A percentile compares a stretch with the other conserved stretches of the same genome.
Evolutionary conservation across 2,113 vertebrate species (phyloP).

Genomic region (Mystacornis crossleyi): DNA sequence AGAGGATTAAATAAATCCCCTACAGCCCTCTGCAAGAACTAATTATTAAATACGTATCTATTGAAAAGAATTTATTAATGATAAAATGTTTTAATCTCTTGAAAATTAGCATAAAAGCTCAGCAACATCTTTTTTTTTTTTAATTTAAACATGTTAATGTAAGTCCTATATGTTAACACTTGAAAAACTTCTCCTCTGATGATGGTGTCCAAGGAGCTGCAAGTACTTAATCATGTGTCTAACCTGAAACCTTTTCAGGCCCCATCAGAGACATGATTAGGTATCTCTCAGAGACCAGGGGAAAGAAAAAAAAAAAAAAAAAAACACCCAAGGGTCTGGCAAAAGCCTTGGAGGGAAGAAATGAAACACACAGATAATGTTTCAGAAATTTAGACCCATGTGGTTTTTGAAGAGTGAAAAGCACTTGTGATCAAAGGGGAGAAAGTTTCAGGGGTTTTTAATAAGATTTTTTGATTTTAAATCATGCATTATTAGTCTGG

Average conservation of each 20-base stretch:
- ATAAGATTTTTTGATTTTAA: neutral
- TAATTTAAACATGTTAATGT: neutral
- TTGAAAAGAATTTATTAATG: neutral
- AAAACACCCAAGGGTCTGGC: neutral
- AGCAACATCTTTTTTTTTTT: neutral
- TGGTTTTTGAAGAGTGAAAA: constrained; percentile 15
- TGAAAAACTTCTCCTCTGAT: neutral
- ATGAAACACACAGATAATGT: neutral
- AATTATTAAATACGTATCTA: neutral
- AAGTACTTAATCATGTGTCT: neutral
- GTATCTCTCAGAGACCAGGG: neutral
- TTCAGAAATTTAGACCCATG: constrained; percentile 29
- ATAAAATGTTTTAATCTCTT: neutral
- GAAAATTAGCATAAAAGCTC: neutral
- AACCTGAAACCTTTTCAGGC: neutral
- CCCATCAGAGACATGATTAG: neutral
- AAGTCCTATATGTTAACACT: neutral
- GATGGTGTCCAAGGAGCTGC: neutral
- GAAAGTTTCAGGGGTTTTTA: neutral
- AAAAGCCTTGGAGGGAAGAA: neutral
- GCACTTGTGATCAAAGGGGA: neutral
- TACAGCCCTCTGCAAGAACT: neutral
- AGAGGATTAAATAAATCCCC: neutral
- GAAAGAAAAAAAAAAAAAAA: neutral
- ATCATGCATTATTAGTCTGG: neutral